Percentiles rank a stretch among this genome's conserved stretches.
Conservation (phyloP, 2,113 vertebrate genomes). For the Romanogobio albipinnatus region DNA sequence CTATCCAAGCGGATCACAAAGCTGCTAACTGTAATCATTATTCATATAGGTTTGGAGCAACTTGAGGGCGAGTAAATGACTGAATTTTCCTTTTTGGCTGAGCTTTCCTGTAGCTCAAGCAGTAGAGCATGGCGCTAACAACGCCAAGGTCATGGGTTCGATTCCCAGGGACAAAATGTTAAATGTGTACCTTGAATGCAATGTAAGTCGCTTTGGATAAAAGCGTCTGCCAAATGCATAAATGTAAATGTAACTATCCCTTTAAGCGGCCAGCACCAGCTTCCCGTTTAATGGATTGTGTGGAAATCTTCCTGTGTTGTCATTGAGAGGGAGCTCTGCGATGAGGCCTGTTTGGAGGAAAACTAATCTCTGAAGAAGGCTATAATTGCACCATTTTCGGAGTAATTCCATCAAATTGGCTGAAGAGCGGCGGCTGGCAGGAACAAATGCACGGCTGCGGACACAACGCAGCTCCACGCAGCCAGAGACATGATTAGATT, state of each 20-base stretch:
- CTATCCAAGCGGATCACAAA: neutral
- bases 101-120: no score
- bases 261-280: neutral
- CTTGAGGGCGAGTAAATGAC: no score
- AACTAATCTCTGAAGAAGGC: neutral
- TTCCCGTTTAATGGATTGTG: neutral
- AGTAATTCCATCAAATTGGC: conserved; percentile 37
- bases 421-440: conserved; percentile 8
- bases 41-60: no score
- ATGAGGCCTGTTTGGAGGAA: neutral
- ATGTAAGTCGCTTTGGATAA: no score
- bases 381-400: conserved; percentile 20
- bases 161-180: no score
- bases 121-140: no score
- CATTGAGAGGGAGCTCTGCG: neutral
- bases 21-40: neutral
- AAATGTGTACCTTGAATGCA: no score
- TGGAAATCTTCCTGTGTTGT: neutral
- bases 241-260: no score
- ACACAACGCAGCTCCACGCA: neutral
- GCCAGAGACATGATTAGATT: conserved; percentile 39
- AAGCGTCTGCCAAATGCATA: no score
- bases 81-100: no score
- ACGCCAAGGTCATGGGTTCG: no score
- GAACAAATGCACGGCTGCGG: neutral